Percentiles rank a stretch among this genome's conserved stretches.
Conservation (phyloP, 1,140 invertebrate species). For the Drosophila santomea region DNA sequence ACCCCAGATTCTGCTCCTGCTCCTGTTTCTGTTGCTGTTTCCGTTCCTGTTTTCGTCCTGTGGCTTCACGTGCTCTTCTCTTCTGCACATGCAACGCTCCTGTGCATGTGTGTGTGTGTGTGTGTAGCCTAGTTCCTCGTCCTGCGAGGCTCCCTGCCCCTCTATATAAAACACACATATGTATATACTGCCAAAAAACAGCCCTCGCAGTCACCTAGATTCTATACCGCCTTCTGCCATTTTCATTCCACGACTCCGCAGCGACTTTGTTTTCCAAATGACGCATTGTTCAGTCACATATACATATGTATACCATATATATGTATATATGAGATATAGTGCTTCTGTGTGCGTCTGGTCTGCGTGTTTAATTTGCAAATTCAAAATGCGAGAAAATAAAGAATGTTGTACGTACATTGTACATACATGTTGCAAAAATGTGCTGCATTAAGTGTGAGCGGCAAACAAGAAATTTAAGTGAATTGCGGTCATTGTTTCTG, state of each 20-base stretch:
- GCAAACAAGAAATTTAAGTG: conserved; percentile 64
- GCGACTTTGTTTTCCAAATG: conserved; percentile 68
- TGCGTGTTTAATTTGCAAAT: conserved; percentile 77
- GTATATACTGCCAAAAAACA: conserved; percentile 33
- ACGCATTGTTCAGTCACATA: conserved; percentile 65
- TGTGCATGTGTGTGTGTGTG: conserved; percentile 12
- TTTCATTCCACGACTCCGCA: conserved; percentile 39
- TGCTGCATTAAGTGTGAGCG: conserved; percentile 44
- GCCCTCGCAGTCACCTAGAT: conserved; percentile 67
- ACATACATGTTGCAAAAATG: conserved; percentile 49
- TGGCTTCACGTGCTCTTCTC: conserved; percentile 17
- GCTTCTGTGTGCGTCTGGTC: conserved; percentile 26
- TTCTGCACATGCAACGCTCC: conserved; percentile 51
- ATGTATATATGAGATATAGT: not conserved
- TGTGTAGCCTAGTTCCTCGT: conserved; percentile 53
- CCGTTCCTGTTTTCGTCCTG: conserved; percentile 25
- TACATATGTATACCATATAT: not conserved
- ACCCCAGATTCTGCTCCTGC: conserved; percentile 21
- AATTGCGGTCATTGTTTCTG: conserved; percentile 74
- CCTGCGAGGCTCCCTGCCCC: conserved; percentile 11
- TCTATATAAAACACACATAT: not conserved
- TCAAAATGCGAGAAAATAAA: conserved; percentile 56
- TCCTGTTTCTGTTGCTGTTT: conserved; percentile 19
- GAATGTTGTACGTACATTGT: conserved; percentile 37
- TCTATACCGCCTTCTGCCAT: conserved; percentile 40